Percentiles rank a stretch among this genome's conserved stretches.
phyloP scores from a whole-genome alignment of 2,888 invertebrate genomes.

The Eristalis arbustorum region DNA sequence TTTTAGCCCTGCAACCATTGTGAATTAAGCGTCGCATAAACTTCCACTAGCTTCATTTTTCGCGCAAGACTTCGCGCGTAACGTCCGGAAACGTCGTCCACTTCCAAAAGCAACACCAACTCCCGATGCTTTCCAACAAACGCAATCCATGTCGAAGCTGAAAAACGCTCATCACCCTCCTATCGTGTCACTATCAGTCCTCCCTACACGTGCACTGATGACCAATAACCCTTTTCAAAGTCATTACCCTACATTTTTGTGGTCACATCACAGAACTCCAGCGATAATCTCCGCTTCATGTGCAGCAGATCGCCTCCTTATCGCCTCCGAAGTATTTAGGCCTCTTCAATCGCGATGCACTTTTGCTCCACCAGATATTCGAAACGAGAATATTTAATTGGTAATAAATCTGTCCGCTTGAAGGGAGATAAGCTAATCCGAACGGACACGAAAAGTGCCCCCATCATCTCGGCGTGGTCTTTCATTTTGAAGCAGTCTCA shows the following conservation, averaged over 20 bases:
- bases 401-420: constrained; percentile 58
- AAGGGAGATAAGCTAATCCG: constrained; percentile 56
- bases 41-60: too few species aligned
- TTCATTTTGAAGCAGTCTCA: constrained; percentile 4
- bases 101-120: too few species aligned
- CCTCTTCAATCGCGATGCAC: constrained; percentile 29
- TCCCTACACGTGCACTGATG: background rate
- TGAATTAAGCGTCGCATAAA: too few species aligned
- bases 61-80: too few species aligned
- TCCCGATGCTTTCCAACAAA: background rate
- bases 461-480: background rate
- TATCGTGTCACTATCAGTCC: background rate
- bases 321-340: background rate
- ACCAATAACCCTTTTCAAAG: background rate
- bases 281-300: background rate
- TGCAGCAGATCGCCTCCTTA: background rate
- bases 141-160: background rate
- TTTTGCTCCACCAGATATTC: constrained; percentile 20
- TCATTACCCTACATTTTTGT: background rate
- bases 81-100: too few species aligned
- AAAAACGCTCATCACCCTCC: background rate
- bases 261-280: background rate
- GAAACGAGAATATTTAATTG: constrained; percentile 50
- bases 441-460: constrained; percentile 23
- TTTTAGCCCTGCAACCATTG: too few species aligned